Evolutionary conservation across 2,797 vertebrate species (phyloP).

Genomic region (Coccyzus lansbergi): DNA sequence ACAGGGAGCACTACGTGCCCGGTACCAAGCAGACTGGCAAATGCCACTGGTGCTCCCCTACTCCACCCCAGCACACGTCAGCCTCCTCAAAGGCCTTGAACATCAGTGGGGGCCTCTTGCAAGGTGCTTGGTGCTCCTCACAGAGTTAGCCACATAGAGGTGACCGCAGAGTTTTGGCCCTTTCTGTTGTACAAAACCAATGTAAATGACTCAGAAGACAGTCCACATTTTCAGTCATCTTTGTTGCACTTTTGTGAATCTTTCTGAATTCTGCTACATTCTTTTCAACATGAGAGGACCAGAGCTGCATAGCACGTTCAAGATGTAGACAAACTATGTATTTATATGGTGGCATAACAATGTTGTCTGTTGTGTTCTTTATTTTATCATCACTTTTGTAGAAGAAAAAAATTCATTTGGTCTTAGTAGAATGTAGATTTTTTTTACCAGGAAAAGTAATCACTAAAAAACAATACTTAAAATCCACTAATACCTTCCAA

Average conservation of each 20-base stretch:
- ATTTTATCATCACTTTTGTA: neutral
- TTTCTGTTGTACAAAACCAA: neutral
- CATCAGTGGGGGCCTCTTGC: no score
- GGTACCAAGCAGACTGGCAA: no score
- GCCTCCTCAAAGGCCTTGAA: no score
- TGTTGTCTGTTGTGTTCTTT: neutral
- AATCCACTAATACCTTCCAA: neutral
- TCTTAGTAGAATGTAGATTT: neutral
- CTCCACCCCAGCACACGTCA: no score
- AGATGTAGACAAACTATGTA: neutral
- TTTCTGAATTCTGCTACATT: neutral
- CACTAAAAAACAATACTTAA: neutral
- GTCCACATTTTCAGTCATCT: neutral
- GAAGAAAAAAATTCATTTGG: neutral
- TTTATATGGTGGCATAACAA: neutral
- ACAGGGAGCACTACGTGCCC: no score
- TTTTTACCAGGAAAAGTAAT: neutral
- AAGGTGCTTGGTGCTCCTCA: no score
- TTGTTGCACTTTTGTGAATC: neutral
- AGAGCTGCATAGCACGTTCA: neutral
- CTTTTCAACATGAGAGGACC: neutral
- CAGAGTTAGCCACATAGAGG: no score
- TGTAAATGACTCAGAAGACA: neutral
- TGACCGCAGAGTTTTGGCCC: no score
- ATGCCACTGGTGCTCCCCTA: no score